phyloP scores from a whole-genome alignment of 2,113 vertebrate genomes.

The Strigops habroptila region DNA sequence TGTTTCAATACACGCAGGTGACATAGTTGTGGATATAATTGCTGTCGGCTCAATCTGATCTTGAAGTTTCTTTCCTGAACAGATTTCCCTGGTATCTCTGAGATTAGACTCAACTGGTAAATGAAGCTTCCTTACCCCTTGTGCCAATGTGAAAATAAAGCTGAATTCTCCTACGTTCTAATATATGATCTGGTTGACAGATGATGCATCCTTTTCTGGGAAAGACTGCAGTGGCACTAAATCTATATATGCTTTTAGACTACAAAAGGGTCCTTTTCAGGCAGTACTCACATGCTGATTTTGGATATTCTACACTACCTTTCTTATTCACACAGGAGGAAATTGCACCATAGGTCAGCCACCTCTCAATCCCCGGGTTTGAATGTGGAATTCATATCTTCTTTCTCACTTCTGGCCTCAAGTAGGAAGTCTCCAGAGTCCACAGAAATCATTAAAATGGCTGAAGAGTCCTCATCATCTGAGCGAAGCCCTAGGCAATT shows the following conservation, averaged over 20 bases:
- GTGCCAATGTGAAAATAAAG: not conserved
- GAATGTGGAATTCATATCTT: not conserved
- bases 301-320: not conserved
- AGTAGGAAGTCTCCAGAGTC: not conserved
- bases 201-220: not conserved
- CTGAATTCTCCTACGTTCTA: not conserved
- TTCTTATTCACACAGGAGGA: not conserved
- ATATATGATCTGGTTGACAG: not conserved
- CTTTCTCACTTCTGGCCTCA: not conserved
- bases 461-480: not conserved
- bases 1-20: not conserved
- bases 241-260: not conserved
- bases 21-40: not conserved
- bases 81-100: not conserved
- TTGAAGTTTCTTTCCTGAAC: not conserved
- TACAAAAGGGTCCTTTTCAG: not conserved
- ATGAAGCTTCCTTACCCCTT: not conserved
- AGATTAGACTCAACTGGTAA: not conserved
- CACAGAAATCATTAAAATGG: conserved; percentile 36
- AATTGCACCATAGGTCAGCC: not conserved
- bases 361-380: not conserved
- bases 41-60: not conserved
- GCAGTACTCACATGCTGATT: not conserved
- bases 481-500: not conserved
- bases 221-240: not conserved